These are phyloP conservation scores for Typhlichthys subterraneus DNA, from an alignment of 2,797 vertebrate genomes.

Conservation along the genomic window DNA sequence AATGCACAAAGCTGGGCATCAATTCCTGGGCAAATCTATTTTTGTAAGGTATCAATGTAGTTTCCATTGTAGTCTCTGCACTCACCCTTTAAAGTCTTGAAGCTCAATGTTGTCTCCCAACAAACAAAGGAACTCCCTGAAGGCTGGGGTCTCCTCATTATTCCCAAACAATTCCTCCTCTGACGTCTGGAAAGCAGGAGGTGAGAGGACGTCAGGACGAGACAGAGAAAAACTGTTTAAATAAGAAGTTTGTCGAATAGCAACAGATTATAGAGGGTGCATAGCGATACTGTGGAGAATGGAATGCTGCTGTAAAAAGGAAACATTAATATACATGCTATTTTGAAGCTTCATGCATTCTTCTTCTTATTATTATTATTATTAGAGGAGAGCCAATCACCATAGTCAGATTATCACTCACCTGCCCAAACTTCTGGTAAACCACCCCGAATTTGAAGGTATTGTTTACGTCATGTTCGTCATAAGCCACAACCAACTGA, in stretches of 20 bases:
- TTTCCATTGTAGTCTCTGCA: background rate
- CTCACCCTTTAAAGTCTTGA: constrained; percentile 95
- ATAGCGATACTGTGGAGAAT: too few species aligned
- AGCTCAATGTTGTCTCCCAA: constrained; percentile 91
- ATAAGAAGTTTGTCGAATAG: too few species aligned
- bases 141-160: constrained; percentile 91
- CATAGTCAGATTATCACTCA: constrained; percentile 58
- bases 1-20: background rate
- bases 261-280: too few species aligned
- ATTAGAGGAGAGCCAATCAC: background rate
- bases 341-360: too few species aligned
- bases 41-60: background rate
- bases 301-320: too few species aligned
- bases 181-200: constrained; percentile 79
- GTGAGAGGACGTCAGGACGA: background rate
- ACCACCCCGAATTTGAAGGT: constrained; percentile 97
- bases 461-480: constrained; percentile 97
- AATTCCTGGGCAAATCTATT: background rate
- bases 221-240: background rate
- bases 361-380: too few species aligned
- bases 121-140: constrained; percentile 88
- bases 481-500: constrained; percentile 92
- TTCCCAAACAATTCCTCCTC: constrained; percentile 96
- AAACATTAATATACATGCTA: too few species aligned
- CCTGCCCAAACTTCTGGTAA: constrained; percentile 96